Evolutionary conservation across 2,888 invertebrate genomes (phyloP), one percentile per base, ranked within the genome.

Genomic region (Spilarctia lutea): DNA sequence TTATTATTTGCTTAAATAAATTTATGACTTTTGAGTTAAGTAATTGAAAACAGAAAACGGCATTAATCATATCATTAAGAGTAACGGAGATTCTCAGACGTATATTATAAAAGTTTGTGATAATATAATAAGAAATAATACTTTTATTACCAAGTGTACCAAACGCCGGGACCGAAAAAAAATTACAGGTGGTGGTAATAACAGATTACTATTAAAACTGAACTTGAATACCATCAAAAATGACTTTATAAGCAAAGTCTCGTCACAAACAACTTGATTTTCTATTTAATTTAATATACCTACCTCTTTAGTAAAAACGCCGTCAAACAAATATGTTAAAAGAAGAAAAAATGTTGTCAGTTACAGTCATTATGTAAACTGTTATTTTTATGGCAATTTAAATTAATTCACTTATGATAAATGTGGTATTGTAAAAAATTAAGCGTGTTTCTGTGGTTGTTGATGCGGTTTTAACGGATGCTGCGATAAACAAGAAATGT

Each of bases 341-440:
- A 73, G 75, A 74, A 60, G 71, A 78, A 79, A 84, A 87, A 88
- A 88, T 86, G 82, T 82, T 84, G 87, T 88, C 85, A 86, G 85
- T 87, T 85, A 85, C 86, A 83, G 83, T 89, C 91, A 92, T 94
- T 94, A 93, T 92, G 92, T 91, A 91, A 93, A 92, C 89, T 87
- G 90, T 87, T 88, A 93, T 92, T 93, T 93, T 94, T 92, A 93
- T 94, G 89, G 89, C 92, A 92, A 94, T 94, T 92, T 91, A 91
- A 94, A 94, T 95, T 94, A 94, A 94, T 94, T 94, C 94, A 91
- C 92, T 94, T 94, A 93, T 93, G 92, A 93, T 94, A 92, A 94
- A 93, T 89, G 90, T 81, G 77, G 79, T 75, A 79, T 77, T 81
- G 89, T 87, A 93, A 93, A 94, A 92, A 93, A 91, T 88, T 88